These are phyloP conservation scores for Ctena decussata DNA, from an alignment of 2,888 invertebrate species.

Conservation along the genomic window DNA sequence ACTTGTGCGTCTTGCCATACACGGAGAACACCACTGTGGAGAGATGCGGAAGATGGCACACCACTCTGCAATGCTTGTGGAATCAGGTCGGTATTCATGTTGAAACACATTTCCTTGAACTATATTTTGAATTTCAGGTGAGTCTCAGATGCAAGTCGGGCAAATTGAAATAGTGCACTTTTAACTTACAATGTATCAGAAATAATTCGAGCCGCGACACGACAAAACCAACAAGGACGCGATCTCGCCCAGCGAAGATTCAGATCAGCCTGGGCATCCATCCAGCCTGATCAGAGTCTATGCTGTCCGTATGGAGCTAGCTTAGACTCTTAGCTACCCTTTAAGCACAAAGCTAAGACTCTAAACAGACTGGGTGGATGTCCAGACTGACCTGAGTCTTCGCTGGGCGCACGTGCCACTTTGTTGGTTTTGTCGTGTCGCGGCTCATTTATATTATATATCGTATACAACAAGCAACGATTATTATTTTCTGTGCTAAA, in stretches of 20 bases:
- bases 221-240: not conserved
- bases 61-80: constrained; percentile 87
- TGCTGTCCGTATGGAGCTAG: no score
- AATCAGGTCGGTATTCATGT: constrained; percentile 80
- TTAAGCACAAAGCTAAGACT: no score
- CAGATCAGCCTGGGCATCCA: not conserved
- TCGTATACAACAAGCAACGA: no score
- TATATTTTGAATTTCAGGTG: not conserved
- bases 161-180: not conserved
- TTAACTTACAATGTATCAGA: not conserved
- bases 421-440: no score
- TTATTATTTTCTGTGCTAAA: no score
- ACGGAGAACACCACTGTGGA: constrained; percentile 85
- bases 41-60: constrained; percentile 86
- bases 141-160: not conserved
- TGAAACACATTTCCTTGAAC: not conserved
- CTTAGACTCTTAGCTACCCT: no score
- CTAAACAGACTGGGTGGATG: no score
- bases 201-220: not conserved
- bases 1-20: constrained; percentile 86
- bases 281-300: no score
- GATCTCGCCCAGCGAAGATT: not conserved
- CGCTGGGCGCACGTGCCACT: no score
- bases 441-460: no score
- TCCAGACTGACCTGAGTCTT: no score